These are phyloP conservation scores for Rhagium mordax DNA, from an alignment of 2,888 invertebrate species.

Conservation along the genomic window DNA sequence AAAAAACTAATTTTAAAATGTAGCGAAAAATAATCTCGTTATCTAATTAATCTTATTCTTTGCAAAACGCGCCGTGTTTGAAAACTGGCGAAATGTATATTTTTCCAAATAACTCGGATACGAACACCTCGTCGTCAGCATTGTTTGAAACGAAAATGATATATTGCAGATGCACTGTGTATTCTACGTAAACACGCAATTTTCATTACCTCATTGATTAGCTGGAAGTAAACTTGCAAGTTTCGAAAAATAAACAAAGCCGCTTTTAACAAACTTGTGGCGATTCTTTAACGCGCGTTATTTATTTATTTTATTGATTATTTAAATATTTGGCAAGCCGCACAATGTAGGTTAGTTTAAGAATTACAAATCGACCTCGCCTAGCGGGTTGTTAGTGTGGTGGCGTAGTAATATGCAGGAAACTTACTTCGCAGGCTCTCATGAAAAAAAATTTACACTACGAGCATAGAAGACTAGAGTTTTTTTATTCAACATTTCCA, in stretches of 20 bases:
- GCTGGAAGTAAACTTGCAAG: not conserved
- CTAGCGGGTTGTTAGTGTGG: not conserved
- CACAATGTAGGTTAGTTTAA: slow-evolving; percentile 1
- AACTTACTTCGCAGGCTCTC: too few relatives aligned
- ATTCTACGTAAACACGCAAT: not conserved
- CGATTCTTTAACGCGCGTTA: not conserved
- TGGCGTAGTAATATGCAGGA: not conserved
- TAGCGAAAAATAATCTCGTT: too few relatives aligned
- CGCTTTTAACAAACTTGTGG: not conserved
- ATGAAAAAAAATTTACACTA: too few relatives aligned
- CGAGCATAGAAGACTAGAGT: too few relatives aligned
- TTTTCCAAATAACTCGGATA: too few relatives aligned
- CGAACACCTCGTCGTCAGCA: not conserved
- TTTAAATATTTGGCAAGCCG: not conserved
- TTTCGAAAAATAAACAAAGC: not conserved
- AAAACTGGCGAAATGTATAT: too few relatives aligned
- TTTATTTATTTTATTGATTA: slow-evolving; percentile 7
- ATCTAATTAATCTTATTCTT: too few relatives aligned
- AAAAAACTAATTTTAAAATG: too few relatives aligned
- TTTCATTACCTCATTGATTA: not conserved
- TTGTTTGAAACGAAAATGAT: not conserved
- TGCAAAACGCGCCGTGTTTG: too few relatives aligned
- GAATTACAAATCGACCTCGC: not conserved
- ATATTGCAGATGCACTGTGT: not conserved
- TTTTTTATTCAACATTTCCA: too few relatives aligned